Base-by-base conservation (phyloP, 1,140 invertebrate species). In the Drosophila tsacasi region DNA sequence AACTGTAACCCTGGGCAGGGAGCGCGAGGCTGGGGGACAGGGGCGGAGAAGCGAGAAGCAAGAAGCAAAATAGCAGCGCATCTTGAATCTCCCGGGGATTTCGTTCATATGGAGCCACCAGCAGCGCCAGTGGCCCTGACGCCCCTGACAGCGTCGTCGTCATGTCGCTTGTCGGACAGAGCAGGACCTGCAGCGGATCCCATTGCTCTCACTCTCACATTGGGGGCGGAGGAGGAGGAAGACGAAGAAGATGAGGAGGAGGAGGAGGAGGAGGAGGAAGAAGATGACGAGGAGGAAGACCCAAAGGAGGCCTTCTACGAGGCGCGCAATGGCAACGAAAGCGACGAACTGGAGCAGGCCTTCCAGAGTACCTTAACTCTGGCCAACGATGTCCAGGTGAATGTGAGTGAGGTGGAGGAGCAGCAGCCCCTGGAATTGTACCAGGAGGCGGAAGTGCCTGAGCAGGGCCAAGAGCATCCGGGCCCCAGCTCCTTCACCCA, bases 351-450 rank as follows among this genome's bases (percentile, higher is more conserved):
- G 37, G 89, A 91, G 54, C 76, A 75, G 60, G 71, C 81, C 67
- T 91, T 89, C 27, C 79, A 91, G 63, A 84, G 84, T 72, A 74
- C 89, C 39, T 67, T 91, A 54, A 83, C 79, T 23, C 35, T 91
- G 52, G 42, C 78, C 57, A 89, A 80, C 81, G 85, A 90, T 74
- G 73, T 90, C 50, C 81, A 79, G 67, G 79, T 83, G 13, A 81
- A 68, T 57, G 65, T 86, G 12, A 83, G 79, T 30, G 69, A 80
- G 50, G 85, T 46, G 8, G 80, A 77, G 52, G 75, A 57, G 27
- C 39, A 54, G 19, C 47, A 30, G 1, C 23, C 64, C 12, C 21
- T 6, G 5, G 77, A 32, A n/a, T 3, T 23, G 32, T 21, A 39
- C 19, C 52, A 42, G 21, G 17, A 49, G 25, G 39, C 30, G 17